Conservation (phyloP, 2,797 vertebrate species). For the Bufotes viridis region DNA sequence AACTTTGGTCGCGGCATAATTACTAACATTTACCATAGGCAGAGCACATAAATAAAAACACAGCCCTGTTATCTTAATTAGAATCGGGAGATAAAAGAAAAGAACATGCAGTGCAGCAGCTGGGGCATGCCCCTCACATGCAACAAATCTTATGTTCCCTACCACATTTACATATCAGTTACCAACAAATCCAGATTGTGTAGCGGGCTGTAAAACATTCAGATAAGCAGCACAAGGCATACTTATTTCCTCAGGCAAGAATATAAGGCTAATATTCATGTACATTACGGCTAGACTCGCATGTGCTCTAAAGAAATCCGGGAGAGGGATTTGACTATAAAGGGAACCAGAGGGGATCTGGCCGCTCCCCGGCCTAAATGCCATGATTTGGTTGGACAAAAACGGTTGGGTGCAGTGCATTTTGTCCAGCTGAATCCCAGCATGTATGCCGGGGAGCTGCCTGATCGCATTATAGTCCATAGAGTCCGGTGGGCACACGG, state of each 20-base stretch:
- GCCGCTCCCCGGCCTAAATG: too few relatives aligned
- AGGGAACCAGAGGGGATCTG: too few relatives aligned
- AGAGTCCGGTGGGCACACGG: too few relatives aligned
- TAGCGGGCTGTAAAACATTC: slow-evolving; percentile 2
- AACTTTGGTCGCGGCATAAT: slow-evolving; percentile 47
- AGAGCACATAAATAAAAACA: slow-evolving; percentile 43
- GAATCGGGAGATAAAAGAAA: slow-evolving; percentile 44
- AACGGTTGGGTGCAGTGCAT: too few relatives aligned
- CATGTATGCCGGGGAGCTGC: too few relatives aligned
- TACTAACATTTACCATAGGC: slow-evolving; percentile 47
- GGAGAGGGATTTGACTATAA: too few relatives aligned
- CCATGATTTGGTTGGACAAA: too few relatives aligned
- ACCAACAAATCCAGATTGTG: slow-evolving; percentile 5
- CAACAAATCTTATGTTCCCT: slow-evolving; percentile 11
- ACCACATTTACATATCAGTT: background rate
- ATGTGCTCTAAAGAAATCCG: too few relatives aligned
- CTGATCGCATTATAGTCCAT: too few relatives aligned
- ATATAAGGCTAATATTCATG: too few relatives aligned
- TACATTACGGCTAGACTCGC: too few relatives aligned
- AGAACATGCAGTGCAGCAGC: background rate
- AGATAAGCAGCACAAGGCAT: background rate
- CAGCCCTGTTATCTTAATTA: slow-evolving; percentile 43
- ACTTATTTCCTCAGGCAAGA: background rate
- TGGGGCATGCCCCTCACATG: background rate
- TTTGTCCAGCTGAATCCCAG: too few relatives aligned